Evolutionary conservation across 1,140 invertebrate genomes (phyloP).

Genomic region (Apocrypta bakeri): DNA sequence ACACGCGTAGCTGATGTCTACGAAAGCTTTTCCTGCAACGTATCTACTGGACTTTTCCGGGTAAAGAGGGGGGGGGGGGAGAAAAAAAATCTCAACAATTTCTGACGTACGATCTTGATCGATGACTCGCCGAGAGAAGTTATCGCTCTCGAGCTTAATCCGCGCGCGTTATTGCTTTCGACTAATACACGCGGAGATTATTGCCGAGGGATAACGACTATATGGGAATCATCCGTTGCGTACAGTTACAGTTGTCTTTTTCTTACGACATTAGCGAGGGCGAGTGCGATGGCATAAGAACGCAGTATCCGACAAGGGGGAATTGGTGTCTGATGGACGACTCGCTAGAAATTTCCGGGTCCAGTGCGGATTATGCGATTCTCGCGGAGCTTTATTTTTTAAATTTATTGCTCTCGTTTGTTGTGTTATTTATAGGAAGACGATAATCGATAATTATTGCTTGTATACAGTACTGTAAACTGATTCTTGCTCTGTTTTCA

Average conservation of each 20-base stretch:
- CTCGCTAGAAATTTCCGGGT: background rate
- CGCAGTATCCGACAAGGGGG: background rate
- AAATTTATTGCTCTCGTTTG: no score
- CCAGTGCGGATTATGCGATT: background rate
- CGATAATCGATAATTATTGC: no score
- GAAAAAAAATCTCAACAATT: background rate
- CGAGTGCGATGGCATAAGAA: background rate
- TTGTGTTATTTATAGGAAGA: no score
- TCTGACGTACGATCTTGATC: slow-evolving; percentile 20
- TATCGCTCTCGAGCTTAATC: background rate
- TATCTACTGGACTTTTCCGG: no score
- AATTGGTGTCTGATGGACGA: slow-evolving; percentile 9
- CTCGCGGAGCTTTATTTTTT: no score
- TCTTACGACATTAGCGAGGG: background rate
- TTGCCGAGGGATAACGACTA: background rate
- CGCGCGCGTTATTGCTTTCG: background rate
- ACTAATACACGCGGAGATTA: background rate
- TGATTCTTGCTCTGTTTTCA: no score
- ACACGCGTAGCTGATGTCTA: no score
- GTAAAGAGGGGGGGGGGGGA: no score
- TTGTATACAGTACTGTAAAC: no score
- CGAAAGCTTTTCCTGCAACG: background rate
- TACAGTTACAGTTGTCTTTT: background rate
- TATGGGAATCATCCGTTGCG: background rate
- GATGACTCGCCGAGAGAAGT: slow-evolving; percentile 29